These are phyloP conservation scores for Myiagra hebetior DNA, from an alignment of 2,113 vertebrate species.

Conservation along the genomic window DNA sequence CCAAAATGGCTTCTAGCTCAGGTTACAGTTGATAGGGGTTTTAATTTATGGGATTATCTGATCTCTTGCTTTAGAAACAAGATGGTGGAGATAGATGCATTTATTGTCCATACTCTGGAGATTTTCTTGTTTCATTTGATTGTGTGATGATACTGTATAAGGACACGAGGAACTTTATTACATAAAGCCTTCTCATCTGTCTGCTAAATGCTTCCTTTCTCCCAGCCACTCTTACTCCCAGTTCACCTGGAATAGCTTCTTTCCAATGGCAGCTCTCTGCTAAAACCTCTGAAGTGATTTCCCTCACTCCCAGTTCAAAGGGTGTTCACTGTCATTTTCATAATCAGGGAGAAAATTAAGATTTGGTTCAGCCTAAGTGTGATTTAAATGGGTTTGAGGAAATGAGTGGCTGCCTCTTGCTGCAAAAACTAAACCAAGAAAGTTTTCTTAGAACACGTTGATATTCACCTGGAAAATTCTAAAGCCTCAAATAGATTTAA, in stretches of 20 bases:
- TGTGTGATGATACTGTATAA: slow-evolving; percentile 68
- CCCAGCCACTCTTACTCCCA: slow-evolving; percentile 9
- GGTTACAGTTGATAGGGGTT: slow-evolving; percentile 69
- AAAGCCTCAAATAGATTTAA: not conserved
- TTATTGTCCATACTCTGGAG: slow-evolving; percentile 70
- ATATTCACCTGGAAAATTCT: not conserved
- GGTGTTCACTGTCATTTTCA: not conserved
- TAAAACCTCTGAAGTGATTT: not conserved
- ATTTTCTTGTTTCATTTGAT: slow-evolving; percentile 76
- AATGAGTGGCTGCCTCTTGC: not conserved
- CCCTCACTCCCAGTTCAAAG: not conserved
- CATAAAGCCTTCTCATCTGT: slow-evolving; percentile 36
- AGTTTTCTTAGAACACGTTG: not conserved
- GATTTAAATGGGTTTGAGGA: not conserved
- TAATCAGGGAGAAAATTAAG: not conserved
- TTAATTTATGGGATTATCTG: slow-evolving; percentile 79
- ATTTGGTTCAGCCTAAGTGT: not conserved
- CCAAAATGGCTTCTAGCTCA: slow-evolving; percentile 37
- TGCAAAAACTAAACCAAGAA: not conserved
- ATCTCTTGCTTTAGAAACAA: slow-evolving; percentile 74
- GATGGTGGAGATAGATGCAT: slow-evolving; percentile 67
- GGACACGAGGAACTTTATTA: slow-evolving; percentile 69
- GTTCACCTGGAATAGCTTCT: not conserved
- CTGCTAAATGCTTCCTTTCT: slow-evolving; percentile 47
- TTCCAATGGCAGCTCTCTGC: not conserved